Percentiles rank a stretch among this genome's conserved stretches.
Evolutionary conservation across 2,113 vertebrate genomes (phyloP).

Genomic region (Erythrocercus mccallii): DNA sequence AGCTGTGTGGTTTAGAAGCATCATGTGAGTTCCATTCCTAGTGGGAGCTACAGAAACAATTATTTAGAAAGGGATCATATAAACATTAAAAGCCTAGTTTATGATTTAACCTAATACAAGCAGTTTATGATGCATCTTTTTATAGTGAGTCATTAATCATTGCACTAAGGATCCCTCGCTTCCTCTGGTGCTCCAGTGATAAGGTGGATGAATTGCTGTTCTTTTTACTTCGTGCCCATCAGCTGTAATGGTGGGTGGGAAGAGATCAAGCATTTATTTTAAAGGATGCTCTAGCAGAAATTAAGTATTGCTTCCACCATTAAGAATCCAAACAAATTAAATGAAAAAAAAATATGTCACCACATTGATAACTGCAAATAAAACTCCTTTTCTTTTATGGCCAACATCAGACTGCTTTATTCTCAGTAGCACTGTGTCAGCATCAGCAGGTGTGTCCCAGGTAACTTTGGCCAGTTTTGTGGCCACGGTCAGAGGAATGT

Average conservation of each 20-base stretch:
- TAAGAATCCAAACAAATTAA: neutral
- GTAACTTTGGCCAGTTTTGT: neutral
- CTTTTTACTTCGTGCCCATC: neutral
- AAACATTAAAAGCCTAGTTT: slow-evolving; percentile 48
- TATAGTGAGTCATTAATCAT: slow-evolving; percentile 38
- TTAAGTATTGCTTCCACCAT: neutral
- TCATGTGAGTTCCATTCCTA: neutral
- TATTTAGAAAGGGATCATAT: slow-evolving; percentile 26
- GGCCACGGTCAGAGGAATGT: fast-evolving
- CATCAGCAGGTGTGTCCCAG: neutral
- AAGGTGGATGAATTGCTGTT: neutral
- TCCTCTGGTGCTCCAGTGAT: neutral
- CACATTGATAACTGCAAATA: neutral
- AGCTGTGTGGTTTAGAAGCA: neutral
- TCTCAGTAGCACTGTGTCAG: neutral
- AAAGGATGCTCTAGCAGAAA: neutral
- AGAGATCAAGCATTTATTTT: slow-evolving; percentile 5
- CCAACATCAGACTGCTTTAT: neutral
- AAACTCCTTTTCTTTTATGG: neutral
- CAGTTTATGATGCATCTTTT: slow-evolving; percentile 57
- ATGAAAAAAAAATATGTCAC: neutral
- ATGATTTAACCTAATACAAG: slow-evolving; percentile 44
- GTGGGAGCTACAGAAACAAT: neutral
- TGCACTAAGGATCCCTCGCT: neutral
- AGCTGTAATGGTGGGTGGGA: neutral